Evolutionary conservation across 2,113 vertebrate genomes (phyloP).

Genomic region (Mustela lutreola): DNA sequence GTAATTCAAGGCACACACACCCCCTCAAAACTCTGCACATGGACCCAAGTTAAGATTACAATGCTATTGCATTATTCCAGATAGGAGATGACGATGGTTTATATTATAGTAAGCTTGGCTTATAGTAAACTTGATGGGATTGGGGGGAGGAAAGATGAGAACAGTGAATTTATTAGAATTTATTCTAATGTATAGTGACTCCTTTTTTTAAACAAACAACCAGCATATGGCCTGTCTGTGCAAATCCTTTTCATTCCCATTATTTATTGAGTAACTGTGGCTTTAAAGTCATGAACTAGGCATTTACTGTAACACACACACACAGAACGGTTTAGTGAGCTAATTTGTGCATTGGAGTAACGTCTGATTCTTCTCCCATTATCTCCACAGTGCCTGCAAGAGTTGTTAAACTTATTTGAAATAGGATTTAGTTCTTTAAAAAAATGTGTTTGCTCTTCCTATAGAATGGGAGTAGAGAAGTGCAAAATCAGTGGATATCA

Average conservation of each 20-base stretch:
- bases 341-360: background rate
- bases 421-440: background rate
- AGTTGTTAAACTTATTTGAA: slow-evolving; percentile 4
- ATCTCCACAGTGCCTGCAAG: background rate
- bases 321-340: background rate
- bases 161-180: background rate
- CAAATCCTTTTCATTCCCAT: background rate
- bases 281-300: background rate
- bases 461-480: background rate
- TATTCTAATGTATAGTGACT: background rate
- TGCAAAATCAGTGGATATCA: background rate
- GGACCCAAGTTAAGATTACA: background rate
- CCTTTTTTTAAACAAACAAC: background rate
- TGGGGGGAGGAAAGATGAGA: background rate
- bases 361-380: background rate
- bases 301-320: background rate
- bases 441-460: background rate
- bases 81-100: background rate
- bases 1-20: background rate
- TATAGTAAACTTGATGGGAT: background rate
- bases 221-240: background rate
- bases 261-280: background rate
- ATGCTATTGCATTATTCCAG: background rate
- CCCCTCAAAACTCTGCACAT: background rate
- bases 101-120: background rate